Conservation (phyloP, 1,140 invertebrate species). For the Pogonus chalceus region DNA sequence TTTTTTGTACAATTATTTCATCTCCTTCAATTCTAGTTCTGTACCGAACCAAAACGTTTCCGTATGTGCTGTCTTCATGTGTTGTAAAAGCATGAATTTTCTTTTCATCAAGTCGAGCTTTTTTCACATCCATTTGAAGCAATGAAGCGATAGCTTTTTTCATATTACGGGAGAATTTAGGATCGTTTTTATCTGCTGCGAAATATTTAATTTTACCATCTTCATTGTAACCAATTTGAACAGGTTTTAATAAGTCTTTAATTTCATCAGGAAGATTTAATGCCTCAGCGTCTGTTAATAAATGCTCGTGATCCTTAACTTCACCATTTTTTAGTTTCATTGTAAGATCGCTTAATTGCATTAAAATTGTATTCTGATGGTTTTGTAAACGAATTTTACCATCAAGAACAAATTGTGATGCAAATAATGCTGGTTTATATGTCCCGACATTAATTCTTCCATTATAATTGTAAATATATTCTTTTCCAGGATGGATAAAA, state of each 20-base stretch:
- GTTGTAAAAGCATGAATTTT: slow-evolving; percentile 15
- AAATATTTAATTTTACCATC: slow-evolving; percentile 21
- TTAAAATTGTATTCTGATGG: slow-evolving; percentile 23
- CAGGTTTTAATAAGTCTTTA: slow-evolving; percentile 25
- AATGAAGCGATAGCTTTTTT: slow-evolving; percentile 33
- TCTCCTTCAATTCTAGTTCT: slow-evolving; percentile 15
- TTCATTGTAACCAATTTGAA: slow-evolving; percentile 29
- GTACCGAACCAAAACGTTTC: slow-evolving; percentile 16
- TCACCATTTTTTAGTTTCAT: slow-evolving; percentile 32
- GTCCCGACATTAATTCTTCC: slow-evolving; percentile 30
- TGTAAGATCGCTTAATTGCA: slow-evolving; percentile 28
- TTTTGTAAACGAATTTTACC: slow-evolving; percentile 29
- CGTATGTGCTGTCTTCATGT: slow-evolving; percentile 20
- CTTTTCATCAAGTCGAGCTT: slow-evolving; percentile 9
- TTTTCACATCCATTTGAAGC: slow-evolving; percentile 30
- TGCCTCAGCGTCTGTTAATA: slow-evolving; percentile 3
- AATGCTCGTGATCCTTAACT: slow-evolving; percentile 14
- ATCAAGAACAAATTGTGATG: slow-evolving; percentile 30
- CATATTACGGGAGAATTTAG: slow-evolving; percentile 31
- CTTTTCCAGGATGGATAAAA: slow-evolving; percentile 28
- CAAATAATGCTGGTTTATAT: slow-evolving; percentile 28
- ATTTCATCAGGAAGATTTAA: slow-evolving; percentile 19
- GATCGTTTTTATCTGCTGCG: slow-evolving; percentile 19
- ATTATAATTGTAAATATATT: slow-evolving; percentile 33
- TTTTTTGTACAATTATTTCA: slow-evolving; percentile 18